These are phyloP conservation scores for Ericerus pela DNA, from an alignment of 1,140 invertebrate species.

Conservation along the genomic window DNA sequence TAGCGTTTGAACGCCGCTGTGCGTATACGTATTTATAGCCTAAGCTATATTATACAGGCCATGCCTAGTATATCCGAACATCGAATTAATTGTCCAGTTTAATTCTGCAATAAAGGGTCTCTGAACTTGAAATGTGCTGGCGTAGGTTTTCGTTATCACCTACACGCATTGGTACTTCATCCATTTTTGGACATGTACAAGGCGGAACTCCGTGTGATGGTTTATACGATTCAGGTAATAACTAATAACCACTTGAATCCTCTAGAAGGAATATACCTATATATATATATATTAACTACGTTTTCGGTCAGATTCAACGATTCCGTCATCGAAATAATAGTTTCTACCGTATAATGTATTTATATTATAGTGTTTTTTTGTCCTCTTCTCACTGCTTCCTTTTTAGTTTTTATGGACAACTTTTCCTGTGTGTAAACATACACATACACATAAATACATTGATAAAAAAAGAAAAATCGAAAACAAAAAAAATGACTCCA, in stretches of 20 bases:
- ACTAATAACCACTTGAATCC: conserved; percentile 6
- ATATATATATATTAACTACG: too few relatives aligned
- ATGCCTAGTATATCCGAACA: conserved; percentile 3
- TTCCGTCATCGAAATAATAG: conserved; percentile 10
- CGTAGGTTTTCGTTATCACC: conserved; percentile 6
- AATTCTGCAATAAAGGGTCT: conserved; percentile 10
- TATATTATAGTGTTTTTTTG: background rate
- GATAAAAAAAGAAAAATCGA: too few relatives aligned
- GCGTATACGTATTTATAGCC: too few relatives aligned
- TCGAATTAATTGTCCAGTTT: conserved; percentile 6
- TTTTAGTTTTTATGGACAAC: too few relatives aligned
- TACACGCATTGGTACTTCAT: conserved; percentile 12
- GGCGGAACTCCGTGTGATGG: conserved; percentile 5
- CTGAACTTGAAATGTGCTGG: conserved; percentile 11
- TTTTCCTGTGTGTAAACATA: too few relatives aligned
- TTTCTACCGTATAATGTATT: too few relatives aligned
- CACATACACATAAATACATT: too few relatives aligned
- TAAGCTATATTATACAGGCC: too few relatives aligned
- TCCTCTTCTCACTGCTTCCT: background rate
- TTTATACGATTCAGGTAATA: conserved; percentile 8
- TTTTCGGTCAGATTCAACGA: conserved; percentile 5
- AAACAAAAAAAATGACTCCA: too few relatives aligned
- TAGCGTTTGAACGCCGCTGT: too few relatives aligned
- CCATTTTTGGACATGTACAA: conserved; percentile 10
- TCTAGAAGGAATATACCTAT: too few relatives aligned